phyloP scores from a whole-genome alignment of 2,113 vertebrate species.

The Nycticebus coucang region DNA sequence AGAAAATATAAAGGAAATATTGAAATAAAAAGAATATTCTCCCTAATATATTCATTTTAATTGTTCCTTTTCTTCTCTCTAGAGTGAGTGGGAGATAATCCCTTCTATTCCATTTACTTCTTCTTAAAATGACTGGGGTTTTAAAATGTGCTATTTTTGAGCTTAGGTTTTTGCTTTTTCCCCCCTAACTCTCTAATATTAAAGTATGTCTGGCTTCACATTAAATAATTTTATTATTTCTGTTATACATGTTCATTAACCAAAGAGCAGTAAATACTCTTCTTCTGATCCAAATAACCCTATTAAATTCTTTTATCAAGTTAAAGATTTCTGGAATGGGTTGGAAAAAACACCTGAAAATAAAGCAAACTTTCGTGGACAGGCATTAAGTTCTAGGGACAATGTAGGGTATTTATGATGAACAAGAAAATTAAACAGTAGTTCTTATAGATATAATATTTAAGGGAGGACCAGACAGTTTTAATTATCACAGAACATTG shows the following conservation, averaged over 20 bases:
- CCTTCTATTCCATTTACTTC: constrained; percentile 64
- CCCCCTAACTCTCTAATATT: neutral
- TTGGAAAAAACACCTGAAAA: neutral
- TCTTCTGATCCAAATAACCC: constrained; percentile 38
- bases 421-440: constrained; percentile 40
- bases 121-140: constrained; percentile 60
- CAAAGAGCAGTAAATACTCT: constrained; percentile 37
- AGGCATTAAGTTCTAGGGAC: constrained; percentile 46
- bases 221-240: constrained; percentile 62
- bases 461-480: neutral
- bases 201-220: constrained; percentile 47
- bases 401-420: constrained; percentile 7
- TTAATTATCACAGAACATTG: constrained; percentile 20
- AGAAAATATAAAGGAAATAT: constrained; percentile 76
- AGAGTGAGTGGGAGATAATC: constrained; percentile 69
- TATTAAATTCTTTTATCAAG: constrained; percentile 61
- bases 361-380: constrained; percentile 19
- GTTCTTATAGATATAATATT: constrained; percentile 15
- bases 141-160: constrained; percentile 63
- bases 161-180: neutral
- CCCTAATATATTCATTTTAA: constrained; percentile 70
- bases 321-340: constrained; percentile 15
- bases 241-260: constrained; percentile 46
- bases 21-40: constrained; percentile 76
- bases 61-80: constrained; percentile 68